Conservation (phyloP, 2,888 invertebrate species). For the Dryocosmus kuriphilus region DNA sequence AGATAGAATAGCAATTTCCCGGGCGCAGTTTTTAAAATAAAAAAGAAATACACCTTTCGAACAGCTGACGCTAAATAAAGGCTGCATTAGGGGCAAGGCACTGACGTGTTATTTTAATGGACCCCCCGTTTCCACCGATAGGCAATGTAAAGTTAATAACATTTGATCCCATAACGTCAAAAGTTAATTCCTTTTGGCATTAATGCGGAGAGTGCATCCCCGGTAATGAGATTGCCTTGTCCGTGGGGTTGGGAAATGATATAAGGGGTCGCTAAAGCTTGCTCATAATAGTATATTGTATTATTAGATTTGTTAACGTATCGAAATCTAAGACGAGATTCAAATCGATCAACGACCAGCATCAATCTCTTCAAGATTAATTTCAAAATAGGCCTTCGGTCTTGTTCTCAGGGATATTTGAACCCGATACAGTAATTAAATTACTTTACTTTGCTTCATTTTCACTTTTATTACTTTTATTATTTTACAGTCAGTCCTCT, state of each 20-base stretch:
- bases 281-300: constrained; percentile 65
- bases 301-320: constrained; percentile 23
- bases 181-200: constrained; percentile 76
- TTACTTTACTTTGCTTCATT: no score
- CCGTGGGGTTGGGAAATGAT: constrained; percentile 48
- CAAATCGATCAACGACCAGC: neutral
- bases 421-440: no score
- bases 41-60: constrained; percentile 42
- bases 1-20: constrained; percentile 8
- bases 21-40: constrained; percentile 34
- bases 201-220: constrained; percentile 67
- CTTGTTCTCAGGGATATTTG: no score
- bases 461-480: no score
- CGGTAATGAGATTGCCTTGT: constrained; percentile 58
- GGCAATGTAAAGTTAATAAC: constrained; percentile 74
- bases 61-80: constrained; percentile 60
- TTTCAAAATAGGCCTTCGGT: neutral
- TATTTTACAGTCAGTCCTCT: no score
- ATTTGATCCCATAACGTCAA: constrained; percentile 72
- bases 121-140: constrained; percentile 59
- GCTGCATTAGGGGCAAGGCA: constrained; percentile 55
- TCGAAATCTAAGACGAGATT: constrained; percentile 21
- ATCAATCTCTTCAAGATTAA: neutral
- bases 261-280: constrained; percentile 71
- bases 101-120: constrained; percentile 60